A percentile compares a stretch with the other conserved stretches of the same genome.
Evolutionary conservation across 1,140 invertebrate species (phyloP).

Genomic region (Drosophila kohkoa): DNA sequence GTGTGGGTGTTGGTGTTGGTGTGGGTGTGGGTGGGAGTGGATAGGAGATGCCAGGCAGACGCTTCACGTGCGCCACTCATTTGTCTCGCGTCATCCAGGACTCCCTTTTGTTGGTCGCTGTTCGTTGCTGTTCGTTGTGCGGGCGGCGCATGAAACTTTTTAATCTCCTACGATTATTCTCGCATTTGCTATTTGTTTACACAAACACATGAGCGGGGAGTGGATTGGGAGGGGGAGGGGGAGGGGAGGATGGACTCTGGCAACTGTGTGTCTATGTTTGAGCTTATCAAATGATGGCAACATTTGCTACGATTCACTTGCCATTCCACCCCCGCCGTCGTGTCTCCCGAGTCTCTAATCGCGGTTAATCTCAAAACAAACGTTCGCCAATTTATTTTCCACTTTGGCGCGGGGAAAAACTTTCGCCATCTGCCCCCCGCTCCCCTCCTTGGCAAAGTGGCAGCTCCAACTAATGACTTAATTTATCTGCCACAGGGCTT

Average conservation of each 20-base stretch:
- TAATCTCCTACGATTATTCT: conserved; percentile 84
- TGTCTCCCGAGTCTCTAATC: conserved; percentile 70
- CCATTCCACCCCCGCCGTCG: neutral
- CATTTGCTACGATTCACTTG: conserved; percentile 75
- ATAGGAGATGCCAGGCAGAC: conserved; percentile 25
- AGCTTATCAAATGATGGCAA: conserved; percentile 84
- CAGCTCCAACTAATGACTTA: conserved; percentile 84
- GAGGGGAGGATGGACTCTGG: conserved; percentile 1
- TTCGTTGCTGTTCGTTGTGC: conserved; percentile 29
- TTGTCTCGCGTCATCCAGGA: conserved; percentile 66
- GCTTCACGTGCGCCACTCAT: conserved; percentile 79
- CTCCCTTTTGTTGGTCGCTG: neutral
- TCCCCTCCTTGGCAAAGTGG: conserved; percentile 12
- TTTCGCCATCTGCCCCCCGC: conserved; percentile 45
- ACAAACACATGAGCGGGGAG: conserved; percentile 63
- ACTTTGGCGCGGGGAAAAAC: conserved; percentile 65
- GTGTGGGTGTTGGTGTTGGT: neutral
- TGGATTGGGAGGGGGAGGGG: no score
- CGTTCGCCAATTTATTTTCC: conserved; percentile 85
- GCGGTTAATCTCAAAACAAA: conserved; percentile 85
- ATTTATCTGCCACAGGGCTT: conserved; percentile 84
- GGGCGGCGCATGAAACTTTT: conserved; percentile 78
- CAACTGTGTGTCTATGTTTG: conserved; percentile 69
- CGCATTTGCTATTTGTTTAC: conserved; percentile 84
- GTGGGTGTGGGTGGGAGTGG: neutral